A percentile compares a stretch with the other conserved stretches of the same genome.
phyloP scores from a whole-genome alignment of 2,797 vertebrate species.

The Gouania willdenowi region DNA sequence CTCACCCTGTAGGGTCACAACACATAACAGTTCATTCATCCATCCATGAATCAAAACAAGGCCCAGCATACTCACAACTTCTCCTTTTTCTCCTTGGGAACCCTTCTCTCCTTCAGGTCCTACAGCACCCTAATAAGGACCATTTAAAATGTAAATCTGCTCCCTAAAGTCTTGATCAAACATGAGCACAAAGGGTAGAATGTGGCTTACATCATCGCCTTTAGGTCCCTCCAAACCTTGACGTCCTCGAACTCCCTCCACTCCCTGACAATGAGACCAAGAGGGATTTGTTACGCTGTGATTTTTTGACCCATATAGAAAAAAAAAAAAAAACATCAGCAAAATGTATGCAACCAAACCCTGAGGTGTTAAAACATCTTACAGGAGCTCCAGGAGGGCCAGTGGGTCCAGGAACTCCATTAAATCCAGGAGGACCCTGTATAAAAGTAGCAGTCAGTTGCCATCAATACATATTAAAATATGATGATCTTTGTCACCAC shows the following conservation, averaged over 20 bases:
- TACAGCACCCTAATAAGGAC: constrained; percentile 59
- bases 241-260: constrained; percentile 76
- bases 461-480: too few species aligned
- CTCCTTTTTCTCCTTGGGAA: constrained; percentile 65
- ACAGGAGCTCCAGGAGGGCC: constrained; percentile 78
- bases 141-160: background rate
- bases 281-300: too few species aligned
- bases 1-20: constrained; percentile 56
- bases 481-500: background rate
- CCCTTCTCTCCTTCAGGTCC: constrained; percentile 69
- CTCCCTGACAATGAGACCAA: constrained; percentile 67
- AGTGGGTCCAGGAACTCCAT: constrained; percentile 76
- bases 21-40: background rate
- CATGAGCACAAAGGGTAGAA: too few species aligned
- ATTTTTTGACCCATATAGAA: too few species aligned
- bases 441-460: background rate
- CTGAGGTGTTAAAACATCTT: constrained; percentile 19
- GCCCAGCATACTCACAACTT: constrained; percentile 62
- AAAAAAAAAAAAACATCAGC: too few species aligned
- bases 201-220: constrained; percentile 77
- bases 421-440: constrained; percentile 79
- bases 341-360: too few species aligned
- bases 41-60: background rate
- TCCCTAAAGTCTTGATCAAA: too few species aligned
- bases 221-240: constrained; percentile 69